A percentile compares a stretch with the other conserved stretches of the same genome.
These are phyloP conservation scores for Sminthurides bifidus DNA, from an alignment of 1,140 invertebrate genomes.

Conservation along the genomic window DNA sequence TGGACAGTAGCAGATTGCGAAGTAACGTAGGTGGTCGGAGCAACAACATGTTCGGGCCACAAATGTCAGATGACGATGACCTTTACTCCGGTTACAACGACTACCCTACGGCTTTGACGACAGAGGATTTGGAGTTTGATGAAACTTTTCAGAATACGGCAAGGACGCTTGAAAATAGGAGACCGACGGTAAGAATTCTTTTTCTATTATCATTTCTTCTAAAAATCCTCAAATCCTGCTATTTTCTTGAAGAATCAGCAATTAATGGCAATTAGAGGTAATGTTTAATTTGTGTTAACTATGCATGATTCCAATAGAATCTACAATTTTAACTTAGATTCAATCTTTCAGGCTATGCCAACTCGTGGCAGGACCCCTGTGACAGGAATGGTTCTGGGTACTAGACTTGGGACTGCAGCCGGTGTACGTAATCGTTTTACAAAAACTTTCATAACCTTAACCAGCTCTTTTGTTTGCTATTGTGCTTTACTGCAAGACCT, in stretches of 20 bases:
- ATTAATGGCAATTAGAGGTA: no score
- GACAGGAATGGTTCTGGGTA: slow-evolving; percentile 34
- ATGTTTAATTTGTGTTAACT: no score
- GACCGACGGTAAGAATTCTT: slow-evolving; percentile 23
- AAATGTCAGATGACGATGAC: slow-evolving; percentile 41
- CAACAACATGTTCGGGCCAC: slow-evolving; percentile 2
- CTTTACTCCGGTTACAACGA: slow-evolving; percentile 57
- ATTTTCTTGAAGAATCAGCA: no score
- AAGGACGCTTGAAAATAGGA: slow-evolving; percentile 37
- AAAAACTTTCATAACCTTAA: background rate
- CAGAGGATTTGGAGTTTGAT: slow-evolving; percentile 53
- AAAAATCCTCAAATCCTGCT: no score
- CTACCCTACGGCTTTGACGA: slow-evolving; percentile 49
- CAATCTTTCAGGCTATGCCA: slow-evolving; percentile 13
- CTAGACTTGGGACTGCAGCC: slow-evolving; percentile 42
- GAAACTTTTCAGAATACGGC: slow-evolving; percentile 43
- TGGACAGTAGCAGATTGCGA: background rate
- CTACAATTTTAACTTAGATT: no score
- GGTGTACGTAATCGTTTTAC: slow-evolving; percentile 36
- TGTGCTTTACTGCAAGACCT: slow-evolving; percentile 1
- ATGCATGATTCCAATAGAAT: no score
- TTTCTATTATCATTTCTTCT: no score
- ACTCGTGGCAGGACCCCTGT: slow-evolving; percentile 9
- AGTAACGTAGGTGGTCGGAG: background rate
- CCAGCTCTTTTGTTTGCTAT: background rate